Percentiles rank a stretch among this genome's conserved stretches.
Conservation (phyloP, 1,140 invertebrate species). For the Dreissena rostriformis region DNA sequence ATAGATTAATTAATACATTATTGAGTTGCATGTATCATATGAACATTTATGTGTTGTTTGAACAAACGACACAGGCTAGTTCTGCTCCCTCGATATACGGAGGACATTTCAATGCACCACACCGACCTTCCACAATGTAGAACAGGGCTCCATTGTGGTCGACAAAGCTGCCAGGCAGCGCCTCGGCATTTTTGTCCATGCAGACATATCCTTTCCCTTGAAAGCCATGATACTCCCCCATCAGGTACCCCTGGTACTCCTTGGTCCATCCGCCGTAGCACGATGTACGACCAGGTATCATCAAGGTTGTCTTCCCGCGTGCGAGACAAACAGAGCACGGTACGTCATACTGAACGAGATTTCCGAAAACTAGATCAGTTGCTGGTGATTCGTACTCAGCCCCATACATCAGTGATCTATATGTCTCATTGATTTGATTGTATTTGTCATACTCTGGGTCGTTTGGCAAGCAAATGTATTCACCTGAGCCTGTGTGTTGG, state of each 20-base stretch:
- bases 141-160: not conserved
- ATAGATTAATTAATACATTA: too few species aligned
- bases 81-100: conserved; percentile 21
- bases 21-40: too few species aligned
- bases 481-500: too few species aligned
- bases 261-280: not conserved
- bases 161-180: not conserved
- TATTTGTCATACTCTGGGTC: too few species aligned
- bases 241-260: conserved; percentile 2
- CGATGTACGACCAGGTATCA: conserved; percentile 14
- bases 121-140: conserved; percentile 29
- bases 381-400: too few species aligned
- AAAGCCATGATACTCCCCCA: not conserved
- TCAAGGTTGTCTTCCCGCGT: not conserved
- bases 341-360: not conserved
- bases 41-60: too few species aligned
- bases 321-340: not conserved
- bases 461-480: too few species aligned
- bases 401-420: too few species aligned
- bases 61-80: too few species aligned
- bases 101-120: conserved; percentile 35
- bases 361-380: too few species aligned
- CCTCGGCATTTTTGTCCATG: conserved; percentile 25
- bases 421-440: too few species aligned
- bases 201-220: conserved; percentile 43